Evolutionary conservation across 1,140 invertebrate genomes (phyloP).

Genomic region (Stegodyphus mimosarum): DNA sequence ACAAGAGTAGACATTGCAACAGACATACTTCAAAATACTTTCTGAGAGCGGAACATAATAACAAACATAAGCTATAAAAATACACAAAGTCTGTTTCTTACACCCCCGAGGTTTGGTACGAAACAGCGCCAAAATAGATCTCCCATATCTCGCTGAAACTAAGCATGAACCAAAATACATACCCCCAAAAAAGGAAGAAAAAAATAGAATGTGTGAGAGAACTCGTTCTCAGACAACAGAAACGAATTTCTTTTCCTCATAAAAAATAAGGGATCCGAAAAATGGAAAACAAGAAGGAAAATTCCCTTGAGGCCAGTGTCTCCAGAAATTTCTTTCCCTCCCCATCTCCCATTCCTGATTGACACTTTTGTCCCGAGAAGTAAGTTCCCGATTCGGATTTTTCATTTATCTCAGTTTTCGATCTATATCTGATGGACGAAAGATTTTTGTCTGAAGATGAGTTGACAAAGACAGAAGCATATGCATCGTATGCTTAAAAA

Average conservation of each 20-base stretch:
- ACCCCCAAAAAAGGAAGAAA: not conserved
- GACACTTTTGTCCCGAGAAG: too few species aligned
- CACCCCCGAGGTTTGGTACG: conserved; percentile 19
- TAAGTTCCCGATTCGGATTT: too few species aligned
- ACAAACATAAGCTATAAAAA: conserved; percentile 58
- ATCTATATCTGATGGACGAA: too few species aligned
- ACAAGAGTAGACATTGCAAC: not conserved
- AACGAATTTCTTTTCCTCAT: conserved; percentile 50
- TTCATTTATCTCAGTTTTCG: too few species aligned
- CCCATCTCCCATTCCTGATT: too few species aligned
- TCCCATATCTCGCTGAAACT: not conserved
- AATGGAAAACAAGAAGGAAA: conserved; percentile 28
- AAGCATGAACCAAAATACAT: not conserved
- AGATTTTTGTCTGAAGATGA: too few species aligned
- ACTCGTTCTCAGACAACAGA: conserved; percentile 20
- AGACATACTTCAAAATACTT: conserved; percentile 30
- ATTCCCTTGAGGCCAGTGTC: conserved; percentile 17
- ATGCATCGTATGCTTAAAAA: too few species aligned
- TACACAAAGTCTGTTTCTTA: conserved; percentile 39
- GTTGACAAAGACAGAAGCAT: too few species aligned
- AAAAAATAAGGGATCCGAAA: conserved; percentile 38
- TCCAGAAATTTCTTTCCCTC: conserved; percentile 14
- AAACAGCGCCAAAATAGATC: conserved; percentile 45
- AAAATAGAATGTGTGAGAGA: too few species aligned
- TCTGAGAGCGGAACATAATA: not conserved